Conservation (phyloP, 2,888 invertebrate genomes). For the Pomacea canaliculata region DNA sequence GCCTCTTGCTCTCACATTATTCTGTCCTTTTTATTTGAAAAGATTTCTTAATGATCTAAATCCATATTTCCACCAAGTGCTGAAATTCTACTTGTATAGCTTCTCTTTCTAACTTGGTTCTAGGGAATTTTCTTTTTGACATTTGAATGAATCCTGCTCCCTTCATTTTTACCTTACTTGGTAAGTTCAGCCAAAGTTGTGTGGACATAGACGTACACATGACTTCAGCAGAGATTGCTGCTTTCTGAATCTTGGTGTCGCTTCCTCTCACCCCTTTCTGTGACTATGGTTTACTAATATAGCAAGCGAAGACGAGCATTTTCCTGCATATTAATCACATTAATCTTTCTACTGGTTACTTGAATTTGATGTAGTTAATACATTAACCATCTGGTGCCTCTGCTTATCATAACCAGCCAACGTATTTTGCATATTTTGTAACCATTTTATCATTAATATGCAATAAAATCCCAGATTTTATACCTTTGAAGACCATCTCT, state of each 20-base stretch:
- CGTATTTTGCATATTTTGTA: slow-evolving; percentile 4
- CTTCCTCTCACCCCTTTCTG: not conserved
- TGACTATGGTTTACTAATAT: slow-evolving; percentile 7
- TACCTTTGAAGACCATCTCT: slow-evolving; percentile 1
- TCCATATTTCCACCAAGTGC: no score
- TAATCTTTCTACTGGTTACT: not conserved
- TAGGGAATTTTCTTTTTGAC: no score
- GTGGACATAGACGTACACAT: no score
- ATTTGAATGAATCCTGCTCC: no score
- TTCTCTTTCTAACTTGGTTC: no score
- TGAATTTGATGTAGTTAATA: slow-evolving; percentile 1
- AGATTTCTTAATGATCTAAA: no score
- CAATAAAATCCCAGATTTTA: slow-evolving; percentile 20
- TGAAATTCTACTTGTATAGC: no score
- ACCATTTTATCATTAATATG: slow-evolving; percentile 19
- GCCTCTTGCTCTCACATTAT: no score
- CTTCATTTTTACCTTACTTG: no score
- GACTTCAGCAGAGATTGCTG: no score
- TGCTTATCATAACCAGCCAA: slow-evolving; percentile 17
- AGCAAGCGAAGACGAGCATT: not conserved
- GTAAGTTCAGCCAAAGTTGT: no score
- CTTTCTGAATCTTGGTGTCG: slow-evolving; percentile 12
- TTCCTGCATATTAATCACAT: not conserved
- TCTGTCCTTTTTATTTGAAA: no score
- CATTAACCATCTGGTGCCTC: slow-evolving; percentile 17